Conservation (phyloP, 2,797 vertebrate species). For the Setipinna tenuifilis region DNA sequence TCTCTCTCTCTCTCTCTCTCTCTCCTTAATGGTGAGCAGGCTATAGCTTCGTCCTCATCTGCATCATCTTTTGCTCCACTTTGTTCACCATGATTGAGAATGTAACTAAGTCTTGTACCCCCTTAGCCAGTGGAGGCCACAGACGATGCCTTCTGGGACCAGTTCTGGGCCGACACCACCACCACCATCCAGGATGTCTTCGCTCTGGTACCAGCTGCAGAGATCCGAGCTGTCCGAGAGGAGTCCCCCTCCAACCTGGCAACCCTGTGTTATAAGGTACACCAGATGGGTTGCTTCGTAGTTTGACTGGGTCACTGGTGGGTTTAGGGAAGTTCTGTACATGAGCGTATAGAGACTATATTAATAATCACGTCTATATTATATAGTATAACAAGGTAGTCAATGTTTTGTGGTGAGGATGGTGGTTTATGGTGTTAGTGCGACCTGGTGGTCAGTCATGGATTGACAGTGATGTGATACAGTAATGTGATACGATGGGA, state of each 20-base stretch:
- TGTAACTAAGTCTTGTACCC: slow-evolving; percentile 7
- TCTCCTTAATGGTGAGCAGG: too few relatives aligned
- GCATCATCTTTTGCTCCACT: slow-evolving; percentile 1
- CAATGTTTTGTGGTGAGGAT: too few relatives aligned
- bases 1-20: too few relatives aligned
- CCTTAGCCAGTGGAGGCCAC: slow-evolving; percentile 93
- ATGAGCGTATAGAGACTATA: too few relatives aligned
- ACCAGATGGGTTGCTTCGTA: neutral
- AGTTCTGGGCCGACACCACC: slow-evolving; percentile 95
- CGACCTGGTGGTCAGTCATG: too few relatives aligned
- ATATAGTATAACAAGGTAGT: too few relatives aligned
- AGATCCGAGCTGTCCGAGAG: slow-evolving; percentile 95
- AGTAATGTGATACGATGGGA: too few relatives aligned
- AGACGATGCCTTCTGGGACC: slow-evolving; percentile 97
- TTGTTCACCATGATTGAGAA: neutral
- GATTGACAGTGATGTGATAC: too few relatives aligned
- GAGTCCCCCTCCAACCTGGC: slow-evolving; percentile 98
- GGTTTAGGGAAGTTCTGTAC: neutral
- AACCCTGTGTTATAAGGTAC: slow-evolving; percentile 96
- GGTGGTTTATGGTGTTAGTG: too few relatives aligned
- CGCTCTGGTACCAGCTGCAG: slow-evolving; percentile 93
- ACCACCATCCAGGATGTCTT: slow-evolving; percentile 98
- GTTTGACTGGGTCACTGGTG: neutral
- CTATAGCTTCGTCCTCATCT: too few relatives aligned
- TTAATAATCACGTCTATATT: too few relatives aligned